phyloP scores from a whole-genome alignment of 2,113 vertebrate species.

The Bolborhynchus lineola region DNA sequence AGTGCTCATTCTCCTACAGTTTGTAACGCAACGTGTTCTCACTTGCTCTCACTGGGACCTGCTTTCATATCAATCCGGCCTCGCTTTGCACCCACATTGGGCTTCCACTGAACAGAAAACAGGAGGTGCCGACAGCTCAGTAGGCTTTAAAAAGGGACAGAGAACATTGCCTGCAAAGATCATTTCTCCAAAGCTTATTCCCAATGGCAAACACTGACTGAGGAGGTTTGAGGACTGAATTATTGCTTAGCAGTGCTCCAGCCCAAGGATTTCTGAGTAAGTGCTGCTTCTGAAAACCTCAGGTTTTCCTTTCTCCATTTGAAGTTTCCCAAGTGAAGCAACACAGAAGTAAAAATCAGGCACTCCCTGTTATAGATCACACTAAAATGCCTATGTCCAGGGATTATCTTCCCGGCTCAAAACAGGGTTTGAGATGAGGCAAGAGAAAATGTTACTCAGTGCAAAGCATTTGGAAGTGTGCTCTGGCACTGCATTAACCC shows the following conservation, averaged over 20 bases:
- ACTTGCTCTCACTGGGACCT: not conserved
- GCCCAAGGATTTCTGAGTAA: not conserved
- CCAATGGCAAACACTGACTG: not conserved
- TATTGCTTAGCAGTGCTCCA: not conserved
- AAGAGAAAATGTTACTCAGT: not conserved
- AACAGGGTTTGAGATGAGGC: not conserved
- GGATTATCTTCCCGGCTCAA: not conserved
- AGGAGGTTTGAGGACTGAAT: not conserved
- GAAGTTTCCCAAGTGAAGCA: not conserved
- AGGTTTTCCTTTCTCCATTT: not conserved
- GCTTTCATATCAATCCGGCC: not conserved
- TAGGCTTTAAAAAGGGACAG: not conserved
- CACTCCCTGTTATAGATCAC: not conserved
- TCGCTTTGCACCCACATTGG: rapidly evolving
- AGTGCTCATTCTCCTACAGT: not conserved
- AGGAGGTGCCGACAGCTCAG: not conserved
- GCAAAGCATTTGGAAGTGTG: not conserved
- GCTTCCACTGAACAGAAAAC: not conserved
- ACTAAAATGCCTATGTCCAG: not conserved
- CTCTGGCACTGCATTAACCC: not conserved
- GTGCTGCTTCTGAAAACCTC: not conserved
- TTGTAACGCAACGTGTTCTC: not conserved
- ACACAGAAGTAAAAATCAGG: not conserved
- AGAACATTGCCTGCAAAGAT: not conserved
- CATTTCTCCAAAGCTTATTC: not conserved